Evolutionary conservation across 1,140 invertebrate species (phyloP).

Genomic region (Eurytemora carolleeae): DNA sequence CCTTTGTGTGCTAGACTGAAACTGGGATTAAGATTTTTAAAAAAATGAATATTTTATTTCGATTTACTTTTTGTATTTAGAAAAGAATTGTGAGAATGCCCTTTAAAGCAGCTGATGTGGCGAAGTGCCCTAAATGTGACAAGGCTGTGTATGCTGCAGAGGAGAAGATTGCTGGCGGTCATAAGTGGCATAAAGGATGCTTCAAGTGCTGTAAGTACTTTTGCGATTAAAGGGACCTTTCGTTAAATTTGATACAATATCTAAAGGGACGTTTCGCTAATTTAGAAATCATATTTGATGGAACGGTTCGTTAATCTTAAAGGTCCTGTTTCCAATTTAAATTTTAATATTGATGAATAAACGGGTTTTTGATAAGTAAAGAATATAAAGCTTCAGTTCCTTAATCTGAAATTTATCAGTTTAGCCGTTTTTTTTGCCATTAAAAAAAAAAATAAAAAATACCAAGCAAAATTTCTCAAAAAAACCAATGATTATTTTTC

Average conservation of each 20-base stretch:
- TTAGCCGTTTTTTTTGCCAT: too few species aligned
- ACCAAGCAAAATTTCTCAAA: too few species aligned
- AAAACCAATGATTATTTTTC: too few species aligned
- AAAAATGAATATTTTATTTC: too few species aligned
- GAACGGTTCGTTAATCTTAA: too few species aligned
- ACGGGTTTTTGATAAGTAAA: neutral
- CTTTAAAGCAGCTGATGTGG: constrained; percentile 81
- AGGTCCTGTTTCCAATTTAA: neutral
- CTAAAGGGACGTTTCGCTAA: too few species aligned
- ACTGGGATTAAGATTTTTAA: too few species aligned
- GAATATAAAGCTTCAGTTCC: too few species aligned
- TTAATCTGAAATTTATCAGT: too few species aligned
- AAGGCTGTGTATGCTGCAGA: constrained; percentile 98
- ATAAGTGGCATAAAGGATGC: constrained; percentile 97
- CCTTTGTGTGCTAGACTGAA: too few species aligned
- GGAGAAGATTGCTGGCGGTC: constrained; percentile 84
- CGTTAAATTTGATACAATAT: neutral
- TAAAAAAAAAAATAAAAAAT: too few species aligned
- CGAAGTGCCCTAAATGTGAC: constrained; percentile 93
- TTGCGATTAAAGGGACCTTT: neutral
- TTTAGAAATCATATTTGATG: neutral
- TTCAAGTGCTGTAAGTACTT: constrained; percentile 86
- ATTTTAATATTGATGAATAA: neutral
- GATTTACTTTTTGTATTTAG: too few species aligned
- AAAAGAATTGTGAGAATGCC: constrained; percentile 53